These are phyloP conservation scores for Amblyopsis hoosieri DNA, from an alignment of 2,797 vertebrate species.

Conservation along the genomic window DNA sequence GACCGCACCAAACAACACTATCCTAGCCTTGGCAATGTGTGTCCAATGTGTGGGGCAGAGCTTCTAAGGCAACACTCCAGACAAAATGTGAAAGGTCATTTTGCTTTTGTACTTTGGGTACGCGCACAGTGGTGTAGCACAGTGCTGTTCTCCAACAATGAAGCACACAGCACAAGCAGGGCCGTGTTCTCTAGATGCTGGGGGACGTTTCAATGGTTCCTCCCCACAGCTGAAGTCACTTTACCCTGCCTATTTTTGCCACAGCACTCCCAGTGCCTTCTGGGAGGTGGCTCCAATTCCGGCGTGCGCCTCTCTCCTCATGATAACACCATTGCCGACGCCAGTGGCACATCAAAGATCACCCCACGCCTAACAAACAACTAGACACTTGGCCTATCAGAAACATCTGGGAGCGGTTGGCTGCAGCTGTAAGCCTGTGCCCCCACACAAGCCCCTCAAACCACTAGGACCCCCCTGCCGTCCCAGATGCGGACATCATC, in stretches of 20 bases:
- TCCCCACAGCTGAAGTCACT: conserved; percentile 72
- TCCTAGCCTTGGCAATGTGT: too few species aligned
- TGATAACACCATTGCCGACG: conserved; percentile 64
- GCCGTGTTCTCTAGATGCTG: conserved; percentile 37
- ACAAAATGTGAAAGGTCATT: too few species aligned
- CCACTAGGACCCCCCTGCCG: conserved; percentile 49
- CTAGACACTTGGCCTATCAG: conserved; percentile 69
- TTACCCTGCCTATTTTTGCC: conserved; percentile 65
- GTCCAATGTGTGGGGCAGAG: too few species aligned
- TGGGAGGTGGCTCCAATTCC: conserved; percentile 67
- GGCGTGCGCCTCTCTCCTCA: conserved; percentile 59
- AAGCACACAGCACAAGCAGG: conserved; percentile 47
- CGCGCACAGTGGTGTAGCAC: too few species aligned
- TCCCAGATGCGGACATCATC: conserved; percentile 75
- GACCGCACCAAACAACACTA: too few species aligned
- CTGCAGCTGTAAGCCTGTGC: conserved; percentile 72
- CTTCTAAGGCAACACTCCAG: too few species aligned
- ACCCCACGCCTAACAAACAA: conserved; percentile 73
- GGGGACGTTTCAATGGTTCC: conserved; percentile 62
- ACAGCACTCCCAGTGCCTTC: conserved; percentile 58
- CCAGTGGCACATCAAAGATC: conserved; percentile 71
- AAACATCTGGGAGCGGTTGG: conserved; percentile 76
- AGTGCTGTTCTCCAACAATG: conserved; percentile 26
- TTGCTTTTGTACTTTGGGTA: too few species aligned
- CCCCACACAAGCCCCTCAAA: conserved; percentile 60